Percentiles rank a stretch among this genome's conserved stretches.
phyloP scores from a whole-genome alignment of 2,888 invertebrate species.

The Heteropelma amictum region DNA sequence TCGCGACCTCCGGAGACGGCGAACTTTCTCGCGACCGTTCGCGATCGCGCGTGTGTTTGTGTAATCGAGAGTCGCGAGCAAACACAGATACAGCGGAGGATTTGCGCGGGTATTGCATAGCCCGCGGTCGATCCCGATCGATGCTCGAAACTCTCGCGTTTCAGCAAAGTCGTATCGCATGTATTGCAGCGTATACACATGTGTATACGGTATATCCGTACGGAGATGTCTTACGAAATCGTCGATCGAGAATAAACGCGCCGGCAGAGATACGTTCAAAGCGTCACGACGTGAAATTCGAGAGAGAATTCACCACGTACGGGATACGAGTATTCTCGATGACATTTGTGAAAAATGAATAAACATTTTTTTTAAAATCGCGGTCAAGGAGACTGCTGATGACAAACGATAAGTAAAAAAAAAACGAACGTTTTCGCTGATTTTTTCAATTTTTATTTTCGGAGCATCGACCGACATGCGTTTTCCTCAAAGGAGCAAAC shows the following conservation, averaged over 20 bases:
- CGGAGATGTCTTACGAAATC: slow-evolving; percentile 48
- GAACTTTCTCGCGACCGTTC: slow-evolving; percentile 44
- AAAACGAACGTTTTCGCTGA: no score
- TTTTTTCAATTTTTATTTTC: no score
- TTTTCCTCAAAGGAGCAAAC: no score
- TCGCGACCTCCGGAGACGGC: slow-evolving; percentile 27
- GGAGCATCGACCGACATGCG: no score
- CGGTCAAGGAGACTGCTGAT: no score
- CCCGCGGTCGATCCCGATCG: slow-evolving; percentile 46
- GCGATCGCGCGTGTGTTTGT: background rate
- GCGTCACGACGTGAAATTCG: slow-evolving; percentile 12
- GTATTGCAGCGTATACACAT: slow-evolving; percentile 4
- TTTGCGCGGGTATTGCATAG: slow-evolving; percentile 33
- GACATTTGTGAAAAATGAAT: no score
- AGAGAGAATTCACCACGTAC: slow-evolving; percentile 2
- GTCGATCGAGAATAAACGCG: slow-evolving; percentile 46
- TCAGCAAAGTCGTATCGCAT: slow-evolving; percentile 1
- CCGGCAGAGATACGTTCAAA: slow-evolving; percentile 34
- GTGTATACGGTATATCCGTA: background rate
- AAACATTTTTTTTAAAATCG: no score
- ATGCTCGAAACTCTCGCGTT: slow-evolving; percentile 38
- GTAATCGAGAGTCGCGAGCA: background rate
- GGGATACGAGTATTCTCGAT: no score
- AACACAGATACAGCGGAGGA: background rate
- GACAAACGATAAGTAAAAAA: no score